Evolutionary conservation across 2,797 vertebrate species (phyloP), one percentile per base, ranked within the genome.

Genomic region (Argentina silus): DNA sequence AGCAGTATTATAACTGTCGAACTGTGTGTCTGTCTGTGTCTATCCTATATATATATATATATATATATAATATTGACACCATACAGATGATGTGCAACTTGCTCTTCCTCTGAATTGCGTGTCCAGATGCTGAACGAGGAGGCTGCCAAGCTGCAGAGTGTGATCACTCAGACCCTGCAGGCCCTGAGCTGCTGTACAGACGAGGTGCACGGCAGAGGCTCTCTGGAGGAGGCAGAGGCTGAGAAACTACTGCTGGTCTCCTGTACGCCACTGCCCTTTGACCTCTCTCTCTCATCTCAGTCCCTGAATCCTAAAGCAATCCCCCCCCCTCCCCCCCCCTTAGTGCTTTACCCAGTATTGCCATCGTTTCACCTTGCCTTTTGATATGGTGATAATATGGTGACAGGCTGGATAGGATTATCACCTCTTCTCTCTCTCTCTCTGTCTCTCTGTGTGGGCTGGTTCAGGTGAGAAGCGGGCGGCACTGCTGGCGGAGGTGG

Each of bases 171-270:
- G 86, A 95, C 94, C 0, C 85, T 94, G 61, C 93, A 94, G 73
- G 95, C 95, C 11, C 84, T 95, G 60, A 91, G 87, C 88, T 95
- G 91, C 90, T 95, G 95, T 47, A 93, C 91, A 0, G 94, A 95
- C n/a, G 91, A 92, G 62, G 90, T 92, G 3, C 94, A 95, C 0
- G 94, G 94, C 0, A 91, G 92, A 66, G 94, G 94, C 51, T 94
- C 94, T 0, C 83, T 87, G 83, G 92, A 95, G 85, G 95, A 95
- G 86, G 95, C 94, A 0, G 95, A 95, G 53, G 95, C 94, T 0
- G 95, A 95, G 74, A 95, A 93, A 45, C 89, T 95, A 0, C 90
- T 95, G 64, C 87, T 95, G 3, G 87, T 95, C 10, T 95, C 95
- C 55, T 89, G 95, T 95, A 83, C 57, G 92, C 19, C n/a, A 19